phyloP scores from a whole-genome alignment of 1,140 invertebrate genomes.

The Drosophila repletoides region DNA sequence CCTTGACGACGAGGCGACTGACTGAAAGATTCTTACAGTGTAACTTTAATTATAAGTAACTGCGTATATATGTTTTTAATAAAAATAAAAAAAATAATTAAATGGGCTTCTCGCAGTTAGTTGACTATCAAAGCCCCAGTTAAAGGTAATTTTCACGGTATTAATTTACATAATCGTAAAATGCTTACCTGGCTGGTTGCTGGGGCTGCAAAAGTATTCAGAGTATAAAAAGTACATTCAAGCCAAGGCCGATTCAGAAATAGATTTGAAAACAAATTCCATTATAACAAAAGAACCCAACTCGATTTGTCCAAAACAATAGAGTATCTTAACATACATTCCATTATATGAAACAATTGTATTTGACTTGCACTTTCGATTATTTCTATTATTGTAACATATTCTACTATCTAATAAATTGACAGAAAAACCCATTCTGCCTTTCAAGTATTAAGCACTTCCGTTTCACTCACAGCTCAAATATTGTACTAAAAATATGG shows the following conservation, averaged over 20 bases:
- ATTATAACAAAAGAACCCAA: constrained; percentile 20
- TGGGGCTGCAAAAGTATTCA: background rate
- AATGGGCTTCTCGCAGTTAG: background rate
- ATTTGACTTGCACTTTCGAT: constrained; percentile 5
- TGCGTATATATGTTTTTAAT: background rate
- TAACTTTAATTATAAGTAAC: no score
- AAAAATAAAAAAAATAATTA: background rate
- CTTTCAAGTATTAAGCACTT: no score
- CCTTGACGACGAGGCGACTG: no score
- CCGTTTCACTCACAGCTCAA: no score
- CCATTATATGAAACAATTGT: constrained; percentile 11
- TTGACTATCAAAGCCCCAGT: no score
- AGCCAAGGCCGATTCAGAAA: constrained; percentile 15
- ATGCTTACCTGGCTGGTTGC: constrained; percentile 3
- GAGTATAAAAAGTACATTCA: no score
- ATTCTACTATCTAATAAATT: background rate
- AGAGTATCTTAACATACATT: background rate
- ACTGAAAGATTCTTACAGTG: no score
- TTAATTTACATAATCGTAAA: constrained; percentile 28
- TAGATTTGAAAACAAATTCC: constrained; percentile 19
- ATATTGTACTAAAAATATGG: no score
- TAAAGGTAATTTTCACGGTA: constrained; percentile 18
- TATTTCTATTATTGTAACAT: background rate
- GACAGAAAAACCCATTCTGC: background rate
- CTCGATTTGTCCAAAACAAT: constrained; percentile 7